phyloP scores from a whole-genome alignment of 1,140 invertebrate species.

The Sycobia sp. region DNA sequence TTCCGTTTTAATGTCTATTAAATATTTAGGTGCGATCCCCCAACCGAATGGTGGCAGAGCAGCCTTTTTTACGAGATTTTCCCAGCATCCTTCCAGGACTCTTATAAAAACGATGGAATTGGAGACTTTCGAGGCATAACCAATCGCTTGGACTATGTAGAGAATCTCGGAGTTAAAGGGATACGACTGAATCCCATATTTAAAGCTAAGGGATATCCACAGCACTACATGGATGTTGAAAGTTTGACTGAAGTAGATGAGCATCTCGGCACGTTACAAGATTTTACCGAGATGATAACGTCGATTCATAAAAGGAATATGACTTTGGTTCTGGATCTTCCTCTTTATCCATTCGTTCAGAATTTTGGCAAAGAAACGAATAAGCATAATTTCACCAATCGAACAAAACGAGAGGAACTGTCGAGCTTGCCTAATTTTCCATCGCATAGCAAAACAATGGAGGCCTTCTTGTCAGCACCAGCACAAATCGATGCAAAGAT shows the following conservation, averaged over 20 bases:
- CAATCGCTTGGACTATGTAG: conserved; percentile 71
- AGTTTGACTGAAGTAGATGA: conserved; percentile 68
- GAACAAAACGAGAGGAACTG: conserved; percentile 19
- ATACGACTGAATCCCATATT: conserved; percentile 80
- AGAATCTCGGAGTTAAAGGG: conserved; percentile 68
- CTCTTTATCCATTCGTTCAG: conserved; percentile 67
- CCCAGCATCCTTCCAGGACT: conserved; percentile 80
- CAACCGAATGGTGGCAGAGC: conserved; percentile 78
- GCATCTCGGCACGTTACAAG: conserved; percentile 68
- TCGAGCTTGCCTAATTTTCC: conserved; percentile 26
- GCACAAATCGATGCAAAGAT: conserved; percentile 1
- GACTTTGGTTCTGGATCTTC: conserved; percentile 75
- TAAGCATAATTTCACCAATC: background rate
- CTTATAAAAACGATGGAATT: conserved; percentile 71
- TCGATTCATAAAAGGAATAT: conserved; percentile 71
- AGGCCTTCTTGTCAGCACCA: conserved; percentile 37
- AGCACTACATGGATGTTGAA: conserved; percentile 69
- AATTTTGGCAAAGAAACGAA: conserved; percentile 39
- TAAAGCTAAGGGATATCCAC: conserved; percentile 70
- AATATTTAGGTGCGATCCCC: conserved; percentile 51
- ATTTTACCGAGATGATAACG: conserved; percentile 68
- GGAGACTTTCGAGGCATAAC: conserved; percentile 76
- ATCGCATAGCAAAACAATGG: conserved; percentile 40
- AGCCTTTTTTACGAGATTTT: conserved; percentile 83
- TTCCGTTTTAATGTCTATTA: no score